These are phyloP conservation scores for Ennomos erosarius DNA, from an alignment of 2,888 invertebrate genomes.

Conservation along the genomic window DNA sequence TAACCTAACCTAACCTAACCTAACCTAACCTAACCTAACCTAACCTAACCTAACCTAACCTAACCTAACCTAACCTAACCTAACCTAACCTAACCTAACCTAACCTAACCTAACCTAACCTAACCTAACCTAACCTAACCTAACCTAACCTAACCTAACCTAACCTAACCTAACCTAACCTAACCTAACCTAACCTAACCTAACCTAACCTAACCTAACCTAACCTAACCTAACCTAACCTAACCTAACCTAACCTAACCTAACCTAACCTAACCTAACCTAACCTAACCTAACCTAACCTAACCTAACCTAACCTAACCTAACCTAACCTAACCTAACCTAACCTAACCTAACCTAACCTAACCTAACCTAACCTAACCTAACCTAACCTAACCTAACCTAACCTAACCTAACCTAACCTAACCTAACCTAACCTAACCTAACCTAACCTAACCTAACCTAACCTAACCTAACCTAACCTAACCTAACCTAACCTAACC, in stretches of 20 bases:
- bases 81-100: slow-evolving; percentile 36
- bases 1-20: slow-evolving; percentile 34
- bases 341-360: slow-evolving; percentile 35
- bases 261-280: slow-evolving; percentile 24
- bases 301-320: slow-evolving; percentile 34
- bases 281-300: slow-evolving; percentile 31
- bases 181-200: slow-evolving; percentile 30
- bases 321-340: slow-evolving; percentile 34
- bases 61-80: slow-evolving; percentile 35
- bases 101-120: slow-evolving; percentile 28
- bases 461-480: slow-evolving; percentile 23
- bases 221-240: slow-evolving; percentile 28
- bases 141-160: slow-evolving; percentile 25
- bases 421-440: slow-evolving; percentile 33
- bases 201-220: slow-evolving; percentile 32
- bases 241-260: slow-evolving; percentile 24
- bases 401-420: slow-evolving; percentile 35
- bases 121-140: slow-evolving; percentile 21
- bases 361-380: slow-evolving; percentile 36
- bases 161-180: slow-evolving; percentile 30
- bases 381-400: slow-evolving; percentile 36
- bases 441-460: slow-evolving; percentile 27
- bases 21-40: slow-evolving; percentile 36
- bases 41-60: slow-evolving; percentile 34
- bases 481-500: slow-evolving; percentile 24